These are phyloP conservation scores for Pseudolaguvia tuberculata DNA, from an alignment of 2,113 vertebrate species.

Conservation along the genomic window DNA sequence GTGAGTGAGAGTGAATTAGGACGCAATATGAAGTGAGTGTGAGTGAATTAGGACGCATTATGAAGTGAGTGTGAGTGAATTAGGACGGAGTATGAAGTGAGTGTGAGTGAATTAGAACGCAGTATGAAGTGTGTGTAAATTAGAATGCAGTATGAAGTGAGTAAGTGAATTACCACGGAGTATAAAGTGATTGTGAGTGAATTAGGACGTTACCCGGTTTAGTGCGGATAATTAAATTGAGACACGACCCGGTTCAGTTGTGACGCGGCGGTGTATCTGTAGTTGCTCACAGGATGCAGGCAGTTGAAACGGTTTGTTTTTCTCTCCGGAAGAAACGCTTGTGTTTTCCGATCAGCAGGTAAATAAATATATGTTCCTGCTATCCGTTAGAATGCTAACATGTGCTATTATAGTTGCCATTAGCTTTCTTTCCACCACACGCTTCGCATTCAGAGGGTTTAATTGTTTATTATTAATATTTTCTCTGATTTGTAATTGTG, in stretches of 20 bases:
- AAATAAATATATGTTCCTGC: neutral
- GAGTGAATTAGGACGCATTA: too few relatives aligned
- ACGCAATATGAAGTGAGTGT: too few relatives aligned
- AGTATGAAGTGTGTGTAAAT: neutral
- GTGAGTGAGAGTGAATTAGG: too few relatives aligned
- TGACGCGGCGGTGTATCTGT: neutral
- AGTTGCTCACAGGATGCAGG: neutral
- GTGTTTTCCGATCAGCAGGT: neutral
- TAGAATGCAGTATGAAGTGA: neutral
- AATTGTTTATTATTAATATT: neutral
- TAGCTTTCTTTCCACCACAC: neutral
- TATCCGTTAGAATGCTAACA: neutral
- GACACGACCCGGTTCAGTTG: too few relatives aligned
- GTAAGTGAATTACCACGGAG: neutral
- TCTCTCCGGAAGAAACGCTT: neutral
- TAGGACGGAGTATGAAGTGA: too few relatives aligned
- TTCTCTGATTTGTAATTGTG: neutral
- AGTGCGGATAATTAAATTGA: too few relatives aligned
- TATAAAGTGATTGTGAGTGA: neutral
- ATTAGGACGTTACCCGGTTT: neutral
- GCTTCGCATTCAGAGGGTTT: neutral
- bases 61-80: too few relatives aligned
- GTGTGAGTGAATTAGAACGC: neutral
- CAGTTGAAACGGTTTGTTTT: neutral
- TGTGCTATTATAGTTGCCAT: neutral